Percentiles rank a stretch among this genome's conserved stretches.
These are phyloP conservation scores for Sarcophaga carnaria DNA, from an alignment of 2,888 invertebrate species.

Conservation along the genomic window DNA sequence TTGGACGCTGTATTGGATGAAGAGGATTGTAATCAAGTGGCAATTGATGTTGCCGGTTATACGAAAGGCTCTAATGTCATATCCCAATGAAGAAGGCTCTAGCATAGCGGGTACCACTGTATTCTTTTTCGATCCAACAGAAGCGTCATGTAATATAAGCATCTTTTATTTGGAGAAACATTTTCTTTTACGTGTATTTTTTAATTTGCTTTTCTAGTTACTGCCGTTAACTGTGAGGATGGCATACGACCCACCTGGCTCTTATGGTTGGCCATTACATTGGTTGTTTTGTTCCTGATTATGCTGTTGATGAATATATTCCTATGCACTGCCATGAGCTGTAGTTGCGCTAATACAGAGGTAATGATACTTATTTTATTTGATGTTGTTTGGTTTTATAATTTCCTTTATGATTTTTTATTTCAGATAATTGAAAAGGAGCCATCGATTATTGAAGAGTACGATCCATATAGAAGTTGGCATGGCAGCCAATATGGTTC, in stretches of 20 bases:
- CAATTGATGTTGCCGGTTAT: slow-evolving; percentile 75
- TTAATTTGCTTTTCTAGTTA: slow-evolving; percentile 80
- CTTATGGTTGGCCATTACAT: slow-evolving; percentile 93
- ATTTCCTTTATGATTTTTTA: background rate
- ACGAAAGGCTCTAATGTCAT: slow-evolving; percentile 82
- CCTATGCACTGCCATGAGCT: slow-evolving; percentile 96
- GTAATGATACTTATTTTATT: slow-evolving; percentile 79
- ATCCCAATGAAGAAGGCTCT: slow-evolving; percentile 81
- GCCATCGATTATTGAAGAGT: slow-evolving; percentile 96
- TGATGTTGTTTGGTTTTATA: slow-evolving; percentile 4
- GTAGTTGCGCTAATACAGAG: slow-evolving; percentile 95
- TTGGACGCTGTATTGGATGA: slow-evolving; percentile 83
- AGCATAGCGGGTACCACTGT: slow-evolving; percentile 90
- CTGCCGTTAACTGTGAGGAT: slow-evolving; percentile 87
- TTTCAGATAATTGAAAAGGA: slow-evolving; percentile 93
- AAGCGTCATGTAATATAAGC: slow-evolving; percentile 85
- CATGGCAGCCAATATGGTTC: slow-evolving; percentile 96
- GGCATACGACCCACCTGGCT: slow-evolving; percentile 92
- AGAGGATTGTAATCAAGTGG: slow-evolving; percentile 82
- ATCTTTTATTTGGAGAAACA: background rate
- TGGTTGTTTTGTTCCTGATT: slow-evolving; percentile 94
- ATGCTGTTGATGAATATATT: slow-evolving; percentile 97
- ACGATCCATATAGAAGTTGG: slow-evolving; percentile 96
- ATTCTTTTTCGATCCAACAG: slow-evolving; percentile 92
- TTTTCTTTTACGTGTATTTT: slow-evolving; percentile 46